Base-by-base conservation (phyloP, 2,113 vertebrate genomes). In the Zosterops hypoxanthus region DNA sequence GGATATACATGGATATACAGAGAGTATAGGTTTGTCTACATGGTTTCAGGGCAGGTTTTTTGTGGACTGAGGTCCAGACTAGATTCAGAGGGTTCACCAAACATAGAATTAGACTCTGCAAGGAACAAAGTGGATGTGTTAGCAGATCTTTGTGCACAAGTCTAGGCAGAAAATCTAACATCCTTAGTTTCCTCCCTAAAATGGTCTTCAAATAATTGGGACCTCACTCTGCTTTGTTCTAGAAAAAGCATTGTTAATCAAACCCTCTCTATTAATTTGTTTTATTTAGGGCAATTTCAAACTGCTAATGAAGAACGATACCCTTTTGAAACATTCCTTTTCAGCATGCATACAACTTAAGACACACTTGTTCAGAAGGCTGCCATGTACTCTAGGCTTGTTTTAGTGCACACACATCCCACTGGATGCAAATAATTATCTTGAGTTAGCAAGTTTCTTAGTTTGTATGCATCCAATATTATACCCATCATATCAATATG, bases 61-160 rank as follows among this genome's bases (percentile, higher is more conserved):
- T 46, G 17, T 68, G 55, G 28, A 14, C 36, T 61, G 31, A 82
- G 3, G 9, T 36, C 29, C 63, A 66, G 26, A 66, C 6, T 22
- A 34, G 12, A 34, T 63, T 68, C 19, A 41, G 33, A 71, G 16
- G 16, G 28, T 70, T 64, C 49, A 84, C 44, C 33, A 56, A 49
- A n/a, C 4, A 5, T 13, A 0, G 0, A 55, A 34, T 29, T 42
- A 23, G 13, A 5, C 9, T 94, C 15, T 91, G 15, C 29, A 22
- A 81, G 64, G 9, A 55, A 24, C 4, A 46, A 78, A 59, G 8
- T 24, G 25, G 14, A 9, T 39, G 9, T 31, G 2, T 39, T 56
- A 78, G 5, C 14, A 60, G 19, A 55, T 29, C 8, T 60, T 36
- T 70, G 21, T 71, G 26, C 12, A 31, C 5, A 56, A 75, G 2